phyloP scores from a whole-genome alignment of 2,797 vertebrate genomes.

The Enteromius radiatus region DNA sequence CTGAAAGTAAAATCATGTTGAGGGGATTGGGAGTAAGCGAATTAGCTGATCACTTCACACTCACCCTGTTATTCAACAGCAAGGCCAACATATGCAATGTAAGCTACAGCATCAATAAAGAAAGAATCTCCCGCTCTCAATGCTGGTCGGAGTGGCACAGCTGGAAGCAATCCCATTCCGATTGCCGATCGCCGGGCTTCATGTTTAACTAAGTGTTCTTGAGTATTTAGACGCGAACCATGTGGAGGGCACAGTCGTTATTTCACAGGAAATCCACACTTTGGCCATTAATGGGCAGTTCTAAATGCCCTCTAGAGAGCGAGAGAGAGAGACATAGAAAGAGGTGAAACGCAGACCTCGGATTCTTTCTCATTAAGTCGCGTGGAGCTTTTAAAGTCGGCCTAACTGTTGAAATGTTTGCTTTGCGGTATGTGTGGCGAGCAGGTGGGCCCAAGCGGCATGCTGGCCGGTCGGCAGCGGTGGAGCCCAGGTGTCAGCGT shows the following conservation, averaged over 20 bases:
- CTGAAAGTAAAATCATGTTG: slow-evolving; percentile 40
- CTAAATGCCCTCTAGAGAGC: slow-evolving; percentile 76
- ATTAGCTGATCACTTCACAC: slow-evolving; percentile 50
- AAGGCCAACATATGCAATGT: slow-evolving; percentile 42
- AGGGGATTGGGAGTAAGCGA: slow-evolving; percentile 2
- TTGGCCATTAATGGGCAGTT: slow-evolving; percentile 76
- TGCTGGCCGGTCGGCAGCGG: slow-evolving; percentile 34
- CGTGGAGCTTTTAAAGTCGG: slow-evolving; percentile 69
- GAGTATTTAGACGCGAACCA: slow-evolving; percentile 59
- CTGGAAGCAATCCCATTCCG: slow-evolving; percentile 78
- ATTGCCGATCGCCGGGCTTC: slow-evolving; percentile 69
- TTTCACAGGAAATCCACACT: slow-evolving; percentile 83
- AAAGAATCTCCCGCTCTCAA: slow-evolving; percentile 39
- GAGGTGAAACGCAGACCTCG: slow-evolving; percentile 71
- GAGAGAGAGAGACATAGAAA: slow-evolving; percentile 32
- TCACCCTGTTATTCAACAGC: slow-evolving; percentile 33
- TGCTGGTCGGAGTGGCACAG: slow-evolving; percentile 56
- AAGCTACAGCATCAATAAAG: slow-evolving; percentile 34
- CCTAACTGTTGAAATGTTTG: slow-evolving; percentile 67
- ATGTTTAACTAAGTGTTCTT: slow-evolving; percentile 70
- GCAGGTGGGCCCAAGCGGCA: slow-evolving; percentile 69
- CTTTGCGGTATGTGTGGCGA: slow-evolving; percentile 50
- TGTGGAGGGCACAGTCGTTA: slow-evolving; percentile 72
- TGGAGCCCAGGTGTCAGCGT: slow-evolving; percentile 64
- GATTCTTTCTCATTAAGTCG: slow-evolving; percentile 74